Conservation (phyloP, 2,888 invertebrate species). For the Timema podura region DNA sequence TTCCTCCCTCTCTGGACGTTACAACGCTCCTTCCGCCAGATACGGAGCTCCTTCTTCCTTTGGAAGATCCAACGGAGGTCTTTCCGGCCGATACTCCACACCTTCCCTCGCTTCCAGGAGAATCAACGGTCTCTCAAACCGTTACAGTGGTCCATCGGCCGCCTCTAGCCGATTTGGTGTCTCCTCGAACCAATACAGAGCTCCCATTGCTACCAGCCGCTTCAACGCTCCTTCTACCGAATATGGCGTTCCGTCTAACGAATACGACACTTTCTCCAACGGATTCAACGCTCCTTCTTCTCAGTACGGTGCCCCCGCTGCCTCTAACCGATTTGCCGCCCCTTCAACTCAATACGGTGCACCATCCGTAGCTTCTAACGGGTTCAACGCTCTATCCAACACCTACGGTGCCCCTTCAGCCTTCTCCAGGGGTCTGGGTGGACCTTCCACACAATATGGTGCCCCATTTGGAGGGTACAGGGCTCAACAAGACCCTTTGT, state of each 20-base stretch:
- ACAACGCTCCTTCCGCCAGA: conserved; percentile 21
- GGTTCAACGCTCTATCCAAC: conserved; percentile 6
- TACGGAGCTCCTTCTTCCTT: conserved; percentile 29
- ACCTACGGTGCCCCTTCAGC: not conserved
- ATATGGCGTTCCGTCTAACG: conserved; percentile 22
- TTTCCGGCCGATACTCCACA: not conserved
- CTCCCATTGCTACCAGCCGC: conserved; percentile 11
- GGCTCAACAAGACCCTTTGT: conserved; percentile 21
- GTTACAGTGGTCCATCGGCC: conserved; percentile 5
- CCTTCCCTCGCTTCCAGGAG: not conserved
- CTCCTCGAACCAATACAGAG: conserved; percentile 15
- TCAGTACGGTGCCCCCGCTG: conserved; percentile 41
- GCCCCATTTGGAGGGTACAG: not conserved
- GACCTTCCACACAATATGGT: not conserved
- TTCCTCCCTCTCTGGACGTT: conserved; percentile 14
- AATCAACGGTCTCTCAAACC: not conserved
- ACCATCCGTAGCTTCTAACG: conserved; percentile 6
- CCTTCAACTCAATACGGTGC: conserved; percentile 5
- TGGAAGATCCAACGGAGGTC: conserved; percentile 1
- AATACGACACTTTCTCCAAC: conserved; percentile 12
- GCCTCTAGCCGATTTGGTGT: not conserved
- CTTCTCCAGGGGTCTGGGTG: no score
- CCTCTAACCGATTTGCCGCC: conserved; percentile 20
- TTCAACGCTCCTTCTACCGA: conserved; percentile 13
- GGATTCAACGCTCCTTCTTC: conserved; percentile 34